phyloP scores from a whole-genome alignment of 1,140 invertebrate species.

The Lepeophtheirus salmonis region DNA sequence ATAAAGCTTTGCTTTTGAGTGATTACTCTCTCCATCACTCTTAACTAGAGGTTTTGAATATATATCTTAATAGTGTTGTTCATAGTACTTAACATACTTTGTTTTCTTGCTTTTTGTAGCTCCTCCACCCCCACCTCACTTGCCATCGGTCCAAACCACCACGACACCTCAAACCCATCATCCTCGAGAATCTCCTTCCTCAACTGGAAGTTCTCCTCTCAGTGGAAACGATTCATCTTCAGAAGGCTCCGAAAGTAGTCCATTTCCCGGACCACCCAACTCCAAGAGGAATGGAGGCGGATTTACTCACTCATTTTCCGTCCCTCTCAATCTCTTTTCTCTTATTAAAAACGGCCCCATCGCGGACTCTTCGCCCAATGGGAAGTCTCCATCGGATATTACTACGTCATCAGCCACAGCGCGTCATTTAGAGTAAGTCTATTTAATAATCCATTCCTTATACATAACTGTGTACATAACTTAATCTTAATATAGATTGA shows the following conservation, averaged over 20 bases:
- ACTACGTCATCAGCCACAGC: background rate
- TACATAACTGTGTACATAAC: background rate
- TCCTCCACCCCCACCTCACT: conserved; percentile 4
- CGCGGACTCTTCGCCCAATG: background rate
- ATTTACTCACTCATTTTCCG: background rate
- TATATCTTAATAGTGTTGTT: no score
- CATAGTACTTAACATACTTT: no score
- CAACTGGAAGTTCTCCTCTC: background rate
- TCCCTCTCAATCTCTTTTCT: background rate
- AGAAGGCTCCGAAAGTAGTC: background rate
- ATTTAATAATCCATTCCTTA: background rate
- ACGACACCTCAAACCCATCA: conserved; percentile 1
- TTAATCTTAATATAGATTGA: background rate
- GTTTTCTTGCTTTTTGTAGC: no score
- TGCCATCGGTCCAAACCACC: background rate
- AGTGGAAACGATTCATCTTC: background rate
- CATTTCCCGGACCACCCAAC: background rate
- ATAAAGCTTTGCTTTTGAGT: no score
- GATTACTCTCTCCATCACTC: no score
- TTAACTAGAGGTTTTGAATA: no score
- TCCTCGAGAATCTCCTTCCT: no score
- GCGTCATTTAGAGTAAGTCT: background rate
- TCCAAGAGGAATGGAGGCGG: background rate
- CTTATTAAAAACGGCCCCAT: background rate
- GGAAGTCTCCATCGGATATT: no score